Evolutionary conservation across 2,113 vertebrate species (phyloP).

Genomic region (Channa argus): DNA sequence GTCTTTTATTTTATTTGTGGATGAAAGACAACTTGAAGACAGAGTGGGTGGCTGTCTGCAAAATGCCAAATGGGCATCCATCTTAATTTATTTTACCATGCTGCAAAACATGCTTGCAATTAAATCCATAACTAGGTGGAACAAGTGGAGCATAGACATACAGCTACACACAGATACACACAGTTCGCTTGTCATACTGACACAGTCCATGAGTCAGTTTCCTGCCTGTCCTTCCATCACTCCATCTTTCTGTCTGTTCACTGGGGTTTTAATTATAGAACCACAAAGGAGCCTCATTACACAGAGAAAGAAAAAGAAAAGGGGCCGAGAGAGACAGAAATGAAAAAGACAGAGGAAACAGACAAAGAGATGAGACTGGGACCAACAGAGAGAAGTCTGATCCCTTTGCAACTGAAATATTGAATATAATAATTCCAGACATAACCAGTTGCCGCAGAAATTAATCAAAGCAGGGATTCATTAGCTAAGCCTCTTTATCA

Average conservation of each 20-base stretch:
- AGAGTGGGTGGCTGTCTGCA: conserved; percentile 11
- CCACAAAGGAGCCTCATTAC: conserved; percentile 62
- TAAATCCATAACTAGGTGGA: conserved; percentile 54
- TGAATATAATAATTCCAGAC: conserved; percentile 61
- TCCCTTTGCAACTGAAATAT: conserved; percentile 57
- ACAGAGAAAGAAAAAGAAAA: conserved; percentile 21
- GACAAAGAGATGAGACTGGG: conserved; percentile 21
- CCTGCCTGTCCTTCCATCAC: conserved; percentile 55
- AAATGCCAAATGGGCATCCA: conserved; percentile 27
- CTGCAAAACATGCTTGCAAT: conserved; percentile 59
- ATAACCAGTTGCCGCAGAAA: conserved; percentile 43
- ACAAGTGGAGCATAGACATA: conserved; percentile 39
- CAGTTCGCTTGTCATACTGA: conserved; percentile 52
- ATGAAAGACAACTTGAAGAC: conserved; percentile 15
- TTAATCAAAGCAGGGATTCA: conserved; percentile 60
- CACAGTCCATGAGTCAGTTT: conserved; percentile 56
- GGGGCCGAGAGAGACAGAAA: conserved; percentile 34
- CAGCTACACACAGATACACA: conserved; percentile 18
- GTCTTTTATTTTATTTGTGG: conserved; percentile 5
- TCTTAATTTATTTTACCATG: conserved; percentile 47
- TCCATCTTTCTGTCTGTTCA: conserved; percentile 52
- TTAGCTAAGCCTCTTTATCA: conserved; percentile 50
- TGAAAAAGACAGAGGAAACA: conserved; percentile 30
- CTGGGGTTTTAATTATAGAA: conserved; percentile 75
- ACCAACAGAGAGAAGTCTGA: conserved; percentile 48